A percentile compares a stretch with the other conserved stretches of the same genome.
phyloP scores from a whole-genome alignment of 2,797 vertebrate species.

The Peromyscus nudipes region DNA sequence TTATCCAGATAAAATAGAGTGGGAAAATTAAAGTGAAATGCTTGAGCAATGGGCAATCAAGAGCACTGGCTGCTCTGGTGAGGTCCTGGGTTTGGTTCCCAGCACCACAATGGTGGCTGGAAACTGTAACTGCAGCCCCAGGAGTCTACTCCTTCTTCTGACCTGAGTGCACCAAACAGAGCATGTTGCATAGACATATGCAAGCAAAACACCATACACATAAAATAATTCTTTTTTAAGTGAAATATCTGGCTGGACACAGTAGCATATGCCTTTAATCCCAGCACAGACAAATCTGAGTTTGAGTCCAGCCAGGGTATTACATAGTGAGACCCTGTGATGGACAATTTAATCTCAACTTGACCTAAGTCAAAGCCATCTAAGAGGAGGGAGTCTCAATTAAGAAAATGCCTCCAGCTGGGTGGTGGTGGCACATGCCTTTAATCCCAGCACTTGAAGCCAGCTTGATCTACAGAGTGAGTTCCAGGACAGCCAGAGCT shows the following conservation, averaged over 20 bases:
- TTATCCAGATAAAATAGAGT: background rate
- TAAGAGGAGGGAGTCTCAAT: background rate
- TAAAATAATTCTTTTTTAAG: background rate
- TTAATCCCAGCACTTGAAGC: background rate
- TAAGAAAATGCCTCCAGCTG: background rate
- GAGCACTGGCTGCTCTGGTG: background rate
- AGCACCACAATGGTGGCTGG: background rate
- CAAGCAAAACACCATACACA: background rate
- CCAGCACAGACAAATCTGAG: background rate
- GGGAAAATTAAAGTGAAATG: background rate
- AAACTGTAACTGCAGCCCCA: background rate
- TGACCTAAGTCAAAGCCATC: background rate
- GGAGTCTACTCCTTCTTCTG: background rate
- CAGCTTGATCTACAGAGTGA: too few relatives aligned
- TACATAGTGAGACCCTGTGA: background rate
- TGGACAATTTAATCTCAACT: background rate
- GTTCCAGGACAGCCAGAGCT: background rate
- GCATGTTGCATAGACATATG: background rate
- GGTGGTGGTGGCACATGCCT: background rate
- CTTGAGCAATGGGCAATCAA: background rate
- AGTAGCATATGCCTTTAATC: background rate
- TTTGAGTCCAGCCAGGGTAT: background rate
- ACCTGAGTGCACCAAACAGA: background rate
- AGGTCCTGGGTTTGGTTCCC: background rate
- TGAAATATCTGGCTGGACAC: background rate